Evolutionary conservation across 2,113 vertebrate genomes (phyloP).

Genomic region (Catharus minimus): DNA sequence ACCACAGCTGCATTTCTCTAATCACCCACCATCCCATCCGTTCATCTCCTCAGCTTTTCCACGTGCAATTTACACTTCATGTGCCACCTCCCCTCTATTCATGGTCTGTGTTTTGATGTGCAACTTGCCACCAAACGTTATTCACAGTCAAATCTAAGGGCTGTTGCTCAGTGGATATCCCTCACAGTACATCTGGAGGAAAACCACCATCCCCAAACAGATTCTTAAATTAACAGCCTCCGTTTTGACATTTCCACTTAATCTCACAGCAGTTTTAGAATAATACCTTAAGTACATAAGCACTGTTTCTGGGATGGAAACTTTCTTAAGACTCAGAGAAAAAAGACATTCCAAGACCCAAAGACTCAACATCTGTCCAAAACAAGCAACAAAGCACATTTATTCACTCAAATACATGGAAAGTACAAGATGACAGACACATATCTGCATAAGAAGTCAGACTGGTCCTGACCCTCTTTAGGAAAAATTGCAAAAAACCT

Average conservation of each 20-base stretch:
- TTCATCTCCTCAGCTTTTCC: background rate
- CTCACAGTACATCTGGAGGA: background rate
- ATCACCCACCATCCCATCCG: background rate
- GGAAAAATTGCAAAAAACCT: background rate
- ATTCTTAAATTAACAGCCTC: slow-evolving; percentile 3
- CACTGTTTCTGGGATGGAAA: background rate
- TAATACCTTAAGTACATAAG: background rate
- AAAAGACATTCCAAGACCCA: background rate
- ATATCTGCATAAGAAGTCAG: background rate
- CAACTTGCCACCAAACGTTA: background rate
- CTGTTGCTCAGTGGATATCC: background rate
- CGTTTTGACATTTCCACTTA: background rate
- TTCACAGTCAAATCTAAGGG: background rate
- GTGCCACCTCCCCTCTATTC: background rate
- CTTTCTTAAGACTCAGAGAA: background rate
- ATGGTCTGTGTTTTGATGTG: background rate
- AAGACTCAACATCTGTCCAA: background rate
- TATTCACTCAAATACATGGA: background rate
- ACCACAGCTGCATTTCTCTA: background rate
- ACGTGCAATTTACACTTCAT: background rate
- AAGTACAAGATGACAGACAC: background rate
- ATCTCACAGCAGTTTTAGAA: background rate
- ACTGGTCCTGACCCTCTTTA: background rate
- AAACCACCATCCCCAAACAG: background rate
- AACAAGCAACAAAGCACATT: background rate